Evolutionary conservation across 2,113 vertebrate genomes (phyloP).

Genomic region (Solea solea): DNA sequence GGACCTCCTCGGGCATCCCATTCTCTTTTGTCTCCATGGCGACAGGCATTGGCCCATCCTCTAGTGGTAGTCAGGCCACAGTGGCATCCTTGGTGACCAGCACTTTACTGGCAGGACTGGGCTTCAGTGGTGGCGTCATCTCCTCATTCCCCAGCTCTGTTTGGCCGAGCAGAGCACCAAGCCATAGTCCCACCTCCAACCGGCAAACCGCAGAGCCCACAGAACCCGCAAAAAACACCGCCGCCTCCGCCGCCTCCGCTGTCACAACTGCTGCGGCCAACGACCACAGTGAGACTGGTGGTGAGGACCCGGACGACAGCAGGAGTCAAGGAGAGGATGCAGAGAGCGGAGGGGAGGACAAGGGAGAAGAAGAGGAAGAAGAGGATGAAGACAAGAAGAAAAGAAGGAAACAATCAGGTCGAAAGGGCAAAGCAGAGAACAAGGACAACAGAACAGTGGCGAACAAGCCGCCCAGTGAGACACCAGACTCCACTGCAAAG

Average conservation of each 20-base stretch:
- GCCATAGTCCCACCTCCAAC: conserved; percentile 64
- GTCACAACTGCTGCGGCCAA: conserved; percentile 63
- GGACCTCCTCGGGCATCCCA: conserved; percentile 95
- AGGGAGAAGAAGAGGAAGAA: conserved; percentile 84
- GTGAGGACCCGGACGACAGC: conserved; percentile 83
- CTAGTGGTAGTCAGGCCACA: conserved; percentile 93
- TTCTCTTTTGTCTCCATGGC: conserved; percentile 99
- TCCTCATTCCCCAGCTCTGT: conserved; percentile 94
- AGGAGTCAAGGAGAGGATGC: conserved; percentile 78
- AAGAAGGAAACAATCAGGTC: conserved; percentile 56
- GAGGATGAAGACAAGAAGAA: conserved; percentile 81
- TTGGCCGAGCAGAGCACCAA: conserved; percentile 87
- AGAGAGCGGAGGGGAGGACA: conserved; percentile 81
- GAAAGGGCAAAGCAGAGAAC: not conserved
- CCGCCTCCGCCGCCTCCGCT: conserved; percentile 62
- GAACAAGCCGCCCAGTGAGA: conserved; percentile 38
- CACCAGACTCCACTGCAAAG: conserved; percentile 75
- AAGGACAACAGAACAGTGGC: conserved; percentile 42
- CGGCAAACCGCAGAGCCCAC: conserved; percentile 20
- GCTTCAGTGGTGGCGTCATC: conserved; percentile 91
- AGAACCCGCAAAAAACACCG: conserved; percentile 72
- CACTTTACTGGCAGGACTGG: conserved; percentile 92
- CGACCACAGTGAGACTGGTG: conserved; percentile 76
- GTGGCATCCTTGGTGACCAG: conserved; percentile 96
- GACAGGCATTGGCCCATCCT: conserved; percentile 94